A percentile compares a stretch with the other conserved stretches of the same genome.
Evolutionary conservation across 2,888 invertebrate genomes (phyloP).

Genomic region (Archaeoteleia sp.): DNA sequence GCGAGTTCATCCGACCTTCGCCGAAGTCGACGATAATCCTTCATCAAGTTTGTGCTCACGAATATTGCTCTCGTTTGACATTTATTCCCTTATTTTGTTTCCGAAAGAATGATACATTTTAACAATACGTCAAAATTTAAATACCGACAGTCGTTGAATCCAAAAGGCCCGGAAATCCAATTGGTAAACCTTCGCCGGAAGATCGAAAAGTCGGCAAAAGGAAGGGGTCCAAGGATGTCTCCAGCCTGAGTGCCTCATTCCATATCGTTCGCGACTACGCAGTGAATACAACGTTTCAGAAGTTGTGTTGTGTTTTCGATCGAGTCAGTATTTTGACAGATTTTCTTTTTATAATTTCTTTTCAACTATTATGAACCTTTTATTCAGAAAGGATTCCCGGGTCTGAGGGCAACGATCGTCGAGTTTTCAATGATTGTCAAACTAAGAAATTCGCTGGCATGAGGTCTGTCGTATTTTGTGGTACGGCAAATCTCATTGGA

Average conservation of each 20-base stretch:
- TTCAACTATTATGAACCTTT: too few species aligned
- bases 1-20: slow-evolving; percentile 25
- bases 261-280: too few species aligned
- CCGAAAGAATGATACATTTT: too few species aligned
- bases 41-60: slow-evolving; percentile 24
- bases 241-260: too few species aligned
- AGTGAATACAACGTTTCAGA: background rate
- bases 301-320: background rate
- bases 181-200: background rate
- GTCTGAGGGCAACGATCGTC: slow-evolving; percentile 8
- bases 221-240: slow-evolving; percentile 12
- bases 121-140: background rate
- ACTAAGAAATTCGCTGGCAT: too few species aligned
- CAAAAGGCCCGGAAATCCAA: slow-evolving; percentile 11
- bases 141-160: slow-evolving; percentile 14
- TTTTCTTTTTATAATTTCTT: background rate
- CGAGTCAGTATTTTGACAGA: background rate
- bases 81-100: too few species aligned
- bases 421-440: background rate
- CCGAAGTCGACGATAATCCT: slow-evolving; percentile 8
- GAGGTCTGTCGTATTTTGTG: background rate
- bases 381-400: slow-evolving; percentile 9
- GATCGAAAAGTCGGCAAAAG: slow-evolving; percentile 14
- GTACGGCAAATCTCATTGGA: background rate
- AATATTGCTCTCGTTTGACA: too few species aligned